Conservation (phyloP, 2,888 invertebrate genomes). For the Noctuana brunneofusca region DNA sequence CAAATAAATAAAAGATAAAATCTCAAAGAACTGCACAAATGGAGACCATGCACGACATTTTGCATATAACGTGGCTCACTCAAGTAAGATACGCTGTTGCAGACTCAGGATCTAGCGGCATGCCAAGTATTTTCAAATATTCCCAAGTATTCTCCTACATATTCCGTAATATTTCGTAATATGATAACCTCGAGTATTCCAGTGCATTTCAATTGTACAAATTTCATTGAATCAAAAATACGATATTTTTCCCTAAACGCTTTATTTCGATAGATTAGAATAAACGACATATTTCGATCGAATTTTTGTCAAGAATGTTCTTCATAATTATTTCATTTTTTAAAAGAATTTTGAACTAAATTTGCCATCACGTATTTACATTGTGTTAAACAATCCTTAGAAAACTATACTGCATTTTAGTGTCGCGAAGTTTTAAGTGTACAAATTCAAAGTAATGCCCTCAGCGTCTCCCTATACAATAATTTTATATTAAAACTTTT, state of each 20-base stretch:
- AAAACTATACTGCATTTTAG: slow-evolving; percentile 25
- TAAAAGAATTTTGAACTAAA: too few species aligned
- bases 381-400: too few species aligned
- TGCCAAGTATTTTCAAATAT: slow-evolving; percentile 20
- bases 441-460: slow-evolving; percentile 32
- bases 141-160: too few species aligned
- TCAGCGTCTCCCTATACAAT: slow-evolving; percentile 23
- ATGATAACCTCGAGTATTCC: slow-evolving; percentile 5
- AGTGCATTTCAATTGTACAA: slow-evolving; percentile 16
- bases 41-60: slow-evolving; percentile 10
- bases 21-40: slow-evolving; percentile 11
- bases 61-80: slow-evolving; percentile 11
- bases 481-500: slow-evolving; percentile 34
- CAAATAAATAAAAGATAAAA: slow-evolving; percentile 13
- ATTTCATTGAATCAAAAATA: too few species aligned
- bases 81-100: slow-evolving; percentile 14
- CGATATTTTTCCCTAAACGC: too few species aligned
- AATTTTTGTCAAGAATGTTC: too few species aligned
- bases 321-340: too few species aligned
- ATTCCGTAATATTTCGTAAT: too few species aligned
- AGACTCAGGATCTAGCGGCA: slow-evolving; percentile 5
- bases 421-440: slow-evolving; percentile 27
- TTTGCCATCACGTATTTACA: too few species aligned
- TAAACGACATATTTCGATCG: too few species aligned
- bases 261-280: too few species aligned